Base-by-base conservation (phyloP, 2,113 vertebrate genomes). In the Coptodon bakossiorum region DNA sequence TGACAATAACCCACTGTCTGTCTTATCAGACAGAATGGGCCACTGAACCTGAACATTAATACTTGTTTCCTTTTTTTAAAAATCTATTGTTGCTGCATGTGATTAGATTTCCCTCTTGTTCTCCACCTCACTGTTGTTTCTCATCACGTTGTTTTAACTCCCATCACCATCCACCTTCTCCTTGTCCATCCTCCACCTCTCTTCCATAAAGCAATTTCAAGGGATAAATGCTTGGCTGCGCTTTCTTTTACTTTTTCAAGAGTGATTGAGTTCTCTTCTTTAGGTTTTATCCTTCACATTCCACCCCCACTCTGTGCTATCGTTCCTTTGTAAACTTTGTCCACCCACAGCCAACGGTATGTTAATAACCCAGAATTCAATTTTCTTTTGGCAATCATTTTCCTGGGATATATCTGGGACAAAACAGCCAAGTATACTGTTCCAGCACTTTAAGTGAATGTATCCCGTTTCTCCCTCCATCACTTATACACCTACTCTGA, bases 361-460 rank as follows among this genome's bases (percentile, higher is more conserved):
- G 80, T 87, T 90, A 91, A 90, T 90, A 83, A 93, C 61, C 80
- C 86, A 79, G 81, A 93, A 93, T 92, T 90, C 27, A 80, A 93
- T 93, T 92, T 92, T 82, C 79, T 83, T 56, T 81, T 54, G 81
- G 86, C 80, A 91, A 56, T 88, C 13, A 86, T 86, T 90, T 91
- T 83, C 59, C 38, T 14, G 52, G 61, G 27, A 82, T 83, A 71
- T 86, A 38, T 66, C 19, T 48, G 73, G 52, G 24, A 38, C 13
- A 16, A 45, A 27, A 6, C 22, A 17, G 40, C 5, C 2, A 10
- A 31, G 45, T 50, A 78, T 52, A 78, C 45, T 0, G 17, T n/a
- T 78, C 45, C 27, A 78, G 6, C 16, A 52, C 27, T 52, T 78
- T 78, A 50, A 52, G 10, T n/a, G 45, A 78, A n/a, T 52, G 27